Base-by-base conservation (phyloP, 1,140 invertebrate genomes). In the Lucilia cuprina region DNA sequence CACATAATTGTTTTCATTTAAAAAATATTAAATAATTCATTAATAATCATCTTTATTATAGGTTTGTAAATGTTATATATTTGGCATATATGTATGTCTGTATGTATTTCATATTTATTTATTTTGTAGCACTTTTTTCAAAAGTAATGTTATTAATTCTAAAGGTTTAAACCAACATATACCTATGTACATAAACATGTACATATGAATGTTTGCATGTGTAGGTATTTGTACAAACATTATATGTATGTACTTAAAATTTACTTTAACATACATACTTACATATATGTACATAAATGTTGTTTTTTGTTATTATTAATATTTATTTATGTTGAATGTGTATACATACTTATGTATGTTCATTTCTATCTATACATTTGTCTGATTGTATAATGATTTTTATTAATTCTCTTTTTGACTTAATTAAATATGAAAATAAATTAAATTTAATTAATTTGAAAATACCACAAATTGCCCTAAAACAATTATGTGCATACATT, bases 1-100 rank as follows among this genome's bases (percentile, higher is more conserved):
- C 65, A 70, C 65, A 70, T 70, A 70, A 70, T 70, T 70, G 65
- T 70, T 70, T 70, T 70, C 65, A 70, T 70, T 70, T 70, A 70
- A 70, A 65, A 70, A 70, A 19, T 70, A 70, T 70, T 70, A 21
- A 19, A 70, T 70, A 70, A 70, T 70, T 70, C 65, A 70, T 70
- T 70, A 70, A 70, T 21, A 21, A 21, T 70, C 65, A 70, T 70
- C 65, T 17, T 17, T 60, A 14, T 14, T 14, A 8, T 60, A 14
- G 2, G 41, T 41, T 2, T 41, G 41, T 41, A 10, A 8, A 41
- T 10, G 41, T 2, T 55, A 5, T 55, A 55, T 55, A 5, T 55
- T 55, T 55, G 50, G 50, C 5, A 55, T 55, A 5, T 2, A 30
- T 30, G 25, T 30, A 30, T 30, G 25, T 30, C 1, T 30, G 25